Evolutionary conservation across 2,797 vertebrate species (phyloP), one percentile per base, ranked within the genome.

Genomic region (Acridotheres tristis): DNA sequence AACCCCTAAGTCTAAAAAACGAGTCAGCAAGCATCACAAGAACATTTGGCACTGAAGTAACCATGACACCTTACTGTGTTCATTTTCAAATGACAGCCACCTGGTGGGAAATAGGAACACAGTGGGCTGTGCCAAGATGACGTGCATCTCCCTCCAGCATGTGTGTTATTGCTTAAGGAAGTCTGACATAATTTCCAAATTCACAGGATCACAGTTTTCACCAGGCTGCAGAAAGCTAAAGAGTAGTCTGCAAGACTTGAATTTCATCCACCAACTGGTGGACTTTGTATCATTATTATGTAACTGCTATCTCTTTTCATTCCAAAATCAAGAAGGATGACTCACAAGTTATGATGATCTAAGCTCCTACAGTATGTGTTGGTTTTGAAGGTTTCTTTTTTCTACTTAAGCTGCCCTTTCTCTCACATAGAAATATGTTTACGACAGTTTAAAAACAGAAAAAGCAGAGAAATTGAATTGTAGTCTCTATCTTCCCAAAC

Each of bases 61-160:
- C 43, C 11, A 29, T 78, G 54, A 27, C 22, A 54, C 43, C 59
- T 87, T 55, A 51, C 26, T 62, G 17, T 38, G 45, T 10, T 59
- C 16, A n/a, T 76, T 93, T 87, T 23, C 74, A 79, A 87, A 91
- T 38, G 73, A 74, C n/a, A 73, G 16, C 26, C 51, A 78, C 18
- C 13, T 63, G 47, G 23, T 80, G 34, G 36, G 29, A 73, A 95
- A 63, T 20, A 67, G 50, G 32, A 79, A 45, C 27, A 69, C 17
- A 26, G 16, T 54, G 20, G 27, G n/a, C 53, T 63, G 29, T 68
- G 32, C 63, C 55, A 62, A 57, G 59, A 47, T 10, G 15, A 74
- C 1, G 4, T 84, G 27, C 30, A 29, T 47, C 22, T 87, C 51
- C 71, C 40, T 73, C 26, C 63, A 88, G 23, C 13, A 51, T 11